A percentile compares a stretch with the other conserved stretches of the same genome.
Evolutionary conservation across 2,888 invertebrate species (phyloP).

Genomic region (Caenorhabditis wallacei): DNA sequence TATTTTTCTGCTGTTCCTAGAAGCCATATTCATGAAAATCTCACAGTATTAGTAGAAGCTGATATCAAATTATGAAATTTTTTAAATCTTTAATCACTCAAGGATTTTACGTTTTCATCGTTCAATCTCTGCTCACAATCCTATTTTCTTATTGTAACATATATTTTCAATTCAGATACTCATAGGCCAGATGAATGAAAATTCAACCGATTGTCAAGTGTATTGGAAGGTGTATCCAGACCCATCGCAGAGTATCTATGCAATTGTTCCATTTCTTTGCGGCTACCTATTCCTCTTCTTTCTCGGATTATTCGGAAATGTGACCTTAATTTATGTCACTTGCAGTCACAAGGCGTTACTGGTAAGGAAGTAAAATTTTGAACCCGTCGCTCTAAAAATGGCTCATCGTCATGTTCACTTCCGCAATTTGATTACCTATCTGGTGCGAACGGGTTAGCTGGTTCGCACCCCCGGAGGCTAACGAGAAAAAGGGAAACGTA

Average conservation of each 20-base stretch:
- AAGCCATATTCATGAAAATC: constrained; percentile 35
- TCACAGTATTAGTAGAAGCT: constrained; percentile 18
- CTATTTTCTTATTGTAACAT: background rate
- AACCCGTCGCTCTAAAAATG: constrained; percentile 5
- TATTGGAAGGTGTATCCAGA: constrained; percentile 73
- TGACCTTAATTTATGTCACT: constrained; percentile 78
- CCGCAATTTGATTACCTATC: constrained; percentile 22
- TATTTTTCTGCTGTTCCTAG: constrained; percentile 11
- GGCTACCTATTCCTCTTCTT: constrained; percentile 79
- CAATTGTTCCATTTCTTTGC: constrained; percentile 73
- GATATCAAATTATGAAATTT: constrained; percentile 25
- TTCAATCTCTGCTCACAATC: background rate
- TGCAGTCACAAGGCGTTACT: constrained; percentile 74
- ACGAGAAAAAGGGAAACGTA: constrained; percentile 39
- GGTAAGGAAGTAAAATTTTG: constrained; percentile 58
- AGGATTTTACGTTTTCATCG: constrained; percentile 17
- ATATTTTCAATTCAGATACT: too few relatives aligned
- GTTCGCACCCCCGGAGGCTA: constrained; percentile 13
- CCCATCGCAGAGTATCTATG: constrained; percentile 71
- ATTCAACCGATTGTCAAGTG: constrained; percentile 51
- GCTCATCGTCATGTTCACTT: constrained; percentile 12
- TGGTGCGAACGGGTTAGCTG: constrained; percentile 28
- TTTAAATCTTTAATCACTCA: constrained; percentile 24
- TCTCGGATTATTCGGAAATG: constrained; percentile 81
- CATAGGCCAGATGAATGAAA: constrained; percentile 58